These are phyloP conservation scores for Danio rerio DNA, from an alignment of 2,113 vertebrate genomes.

Conservation along the genomic window DNA sequence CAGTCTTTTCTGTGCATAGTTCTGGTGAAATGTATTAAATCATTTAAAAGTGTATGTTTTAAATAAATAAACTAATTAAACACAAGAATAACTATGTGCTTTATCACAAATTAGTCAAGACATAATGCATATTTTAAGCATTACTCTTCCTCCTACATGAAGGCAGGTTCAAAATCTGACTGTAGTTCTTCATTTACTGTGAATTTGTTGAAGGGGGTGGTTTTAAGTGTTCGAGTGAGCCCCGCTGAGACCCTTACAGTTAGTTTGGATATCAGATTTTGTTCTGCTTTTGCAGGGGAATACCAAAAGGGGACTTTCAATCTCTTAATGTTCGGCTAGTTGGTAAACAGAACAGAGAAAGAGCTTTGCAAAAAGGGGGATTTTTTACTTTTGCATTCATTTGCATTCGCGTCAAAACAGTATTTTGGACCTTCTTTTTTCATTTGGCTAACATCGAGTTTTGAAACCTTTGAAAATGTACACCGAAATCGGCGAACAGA, in stretches of 20 bases:
- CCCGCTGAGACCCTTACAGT: constrained; percentile 41
- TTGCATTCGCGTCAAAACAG: constrained; percentile 62
- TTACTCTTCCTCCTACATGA: not conserved
- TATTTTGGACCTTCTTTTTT: constrained; percentile 50
- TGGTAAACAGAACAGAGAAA: constrained; percentile 46
- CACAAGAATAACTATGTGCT: not conserved
- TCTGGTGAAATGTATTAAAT: constrained; percentile 2
- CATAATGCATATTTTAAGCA: not conserved
- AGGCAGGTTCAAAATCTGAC: not conserved
- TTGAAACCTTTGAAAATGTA: constrained; percentile 49
- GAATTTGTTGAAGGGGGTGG: not conserved
- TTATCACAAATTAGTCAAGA: not conserved
- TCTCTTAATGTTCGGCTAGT: constrained; percentile 32
- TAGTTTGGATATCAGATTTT: constrained; percentile 56
- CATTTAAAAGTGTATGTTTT: not conserved
- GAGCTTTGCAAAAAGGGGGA: constrained; percentile 51
- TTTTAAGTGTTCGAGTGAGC: constrained; percentile 22
- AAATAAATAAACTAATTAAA: too few species aligned
- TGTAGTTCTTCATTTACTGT: constrained; percentile 32
- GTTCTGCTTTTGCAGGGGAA: constrained; percentile 61
- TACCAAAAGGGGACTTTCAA: constrained; percentile 60
- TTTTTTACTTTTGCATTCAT: constrained; percentile 60
- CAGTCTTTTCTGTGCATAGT: not conserved
- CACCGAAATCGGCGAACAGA: constrained; percentile 40
- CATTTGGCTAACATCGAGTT: constrained; percentile 44